These are phyloP conservation scores for Muscicapa adusta DNA, from an alignment of 2,113 vertebrate species.

Conservation along the genomic window DNA sequence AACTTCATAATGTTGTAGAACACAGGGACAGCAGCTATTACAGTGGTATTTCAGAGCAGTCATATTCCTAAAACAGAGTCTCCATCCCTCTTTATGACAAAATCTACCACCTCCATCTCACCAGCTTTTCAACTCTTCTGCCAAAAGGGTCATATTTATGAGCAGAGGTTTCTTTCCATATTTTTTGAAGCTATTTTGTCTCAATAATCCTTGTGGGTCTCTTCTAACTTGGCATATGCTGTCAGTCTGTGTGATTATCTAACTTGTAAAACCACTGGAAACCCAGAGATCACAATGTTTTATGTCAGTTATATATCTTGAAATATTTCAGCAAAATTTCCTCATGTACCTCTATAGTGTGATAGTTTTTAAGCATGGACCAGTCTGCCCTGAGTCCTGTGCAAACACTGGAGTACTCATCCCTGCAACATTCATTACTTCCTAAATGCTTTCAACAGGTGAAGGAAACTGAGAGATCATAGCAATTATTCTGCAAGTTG, in stretches of 20 bases:
- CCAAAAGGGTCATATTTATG: constrained; percentile 66
- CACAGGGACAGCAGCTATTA: background rate
- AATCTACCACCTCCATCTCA: constrained; percentile 63
- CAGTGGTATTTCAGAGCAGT: background rate
- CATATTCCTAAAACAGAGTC: background rate
- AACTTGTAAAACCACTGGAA: constrained; percentile 69
- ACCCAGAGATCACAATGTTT: background rate
- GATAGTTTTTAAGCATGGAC: background rate
- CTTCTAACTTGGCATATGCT: background rate
- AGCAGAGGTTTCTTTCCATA: constrained; percentile 60
- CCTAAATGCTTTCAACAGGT: background rate
- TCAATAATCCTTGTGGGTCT: background rate
- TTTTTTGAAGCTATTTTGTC: constrained; percentile 68
- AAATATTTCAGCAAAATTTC: background rate
- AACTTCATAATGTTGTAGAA: background rate
- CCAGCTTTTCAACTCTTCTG: constrained; percentile 52
- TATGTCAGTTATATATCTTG: background rate
- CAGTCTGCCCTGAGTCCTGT: accelerated
- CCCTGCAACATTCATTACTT: background rate
- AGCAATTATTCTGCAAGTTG: background rate
- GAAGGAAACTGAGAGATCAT: background rate
- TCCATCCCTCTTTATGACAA: constrained; percentile 63
- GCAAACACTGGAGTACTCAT: background rate
- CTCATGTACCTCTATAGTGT: background rate
- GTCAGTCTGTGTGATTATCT: background rate